A percentile compares a stretch with the other conserved stretches of the same genome.
Conservation (phyloP, 2,888 invertebrate species). For the Dasysyrphus albostriatus region DNA sequence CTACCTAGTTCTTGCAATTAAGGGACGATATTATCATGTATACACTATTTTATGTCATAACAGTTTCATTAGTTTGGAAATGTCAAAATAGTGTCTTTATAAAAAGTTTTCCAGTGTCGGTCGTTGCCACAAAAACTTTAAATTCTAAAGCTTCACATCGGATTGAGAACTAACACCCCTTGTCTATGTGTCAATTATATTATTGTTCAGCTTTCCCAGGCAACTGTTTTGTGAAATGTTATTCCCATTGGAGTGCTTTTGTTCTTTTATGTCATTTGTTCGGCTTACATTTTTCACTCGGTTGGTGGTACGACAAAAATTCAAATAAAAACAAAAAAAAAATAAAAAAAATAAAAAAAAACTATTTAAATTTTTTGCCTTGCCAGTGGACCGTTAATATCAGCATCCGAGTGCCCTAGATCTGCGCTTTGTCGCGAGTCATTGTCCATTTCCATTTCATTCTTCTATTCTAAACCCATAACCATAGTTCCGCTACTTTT, state of each 20-base stretch:
- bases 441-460: slow-evolving; percentile 69
- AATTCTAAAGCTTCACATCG: not conserved
- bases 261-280: slow-evolving; percentile 18
- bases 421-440: slow-evolving; percentile 67
- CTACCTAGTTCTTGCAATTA: no score
- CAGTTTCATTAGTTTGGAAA: no score
- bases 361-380: slow-evolving; percentile 62
- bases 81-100: no score
- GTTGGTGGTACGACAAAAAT: not conserved
- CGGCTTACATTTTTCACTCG: slow-evolving; percentile 32
- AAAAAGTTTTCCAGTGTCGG: not conserved
- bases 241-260: slow-evolving; percentile 35
- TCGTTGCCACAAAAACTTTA: not conserved
- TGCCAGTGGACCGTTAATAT: slow-evolving; percentile 72
- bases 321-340: not conserved
- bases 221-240: slow-evolving; percentile 35
- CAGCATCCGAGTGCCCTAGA: slow-evolving; percentile 74
- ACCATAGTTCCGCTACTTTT: slow-evolving; percentile 41
- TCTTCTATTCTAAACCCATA: slow-evolving; percentile 16
- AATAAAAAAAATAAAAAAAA: no score
- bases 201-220: not conserved
- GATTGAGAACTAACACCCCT: not conserved
- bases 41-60: no score
- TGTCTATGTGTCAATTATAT: not conserved
- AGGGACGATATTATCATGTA: no score